A percentile compares a stretch with the other conserved stretches of the same genome.
These are phyloP conservation scores for Galeopterus variegatus DNA, from an alignment of 2,113 vertebrate species.

Conservation along the genomic window DNA sequence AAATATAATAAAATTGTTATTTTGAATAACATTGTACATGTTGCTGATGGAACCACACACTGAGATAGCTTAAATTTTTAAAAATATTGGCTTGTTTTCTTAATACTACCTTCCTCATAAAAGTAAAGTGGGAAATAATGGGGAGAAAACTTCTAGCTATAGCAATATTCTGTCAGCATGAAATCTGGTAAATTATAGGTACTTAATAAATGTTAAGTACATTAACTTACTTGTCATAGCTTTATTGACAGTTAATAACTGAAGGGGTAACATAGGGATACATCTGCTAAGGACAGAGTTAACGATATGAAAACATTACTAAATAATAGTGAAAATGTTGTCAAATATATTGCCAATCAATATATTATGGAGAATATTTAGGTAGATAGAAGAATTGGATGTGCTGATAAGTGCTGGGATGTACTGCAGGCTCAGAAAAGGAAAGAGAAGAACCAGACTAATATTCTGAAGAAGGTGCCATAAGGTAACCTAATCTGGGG, in stretches of 20 bases:
- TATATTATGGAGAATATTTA: neutral
- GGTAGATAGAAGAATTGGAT: neutral
- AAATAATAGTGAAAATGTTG: constrained; percentile 36
- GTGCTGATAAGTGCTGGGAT: neutral
- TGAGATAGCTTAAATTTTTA: constrained; percentile 61
- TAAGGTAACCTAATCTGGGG: neutral
- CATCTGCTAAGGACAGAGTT: neutral
- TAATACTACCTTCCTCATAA: constrained; percentile 49
- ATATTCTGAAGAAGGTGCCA: neutral
- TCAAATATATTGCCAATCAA: neutral
- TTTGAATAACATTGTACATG: constrained; percentile 63
- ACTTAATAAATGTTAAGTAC: neutral
- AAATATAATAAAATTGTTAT: constrained; percentile 62
- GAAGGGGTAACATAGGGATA: neutral
- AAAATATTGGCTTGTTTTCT: constrained; percentile 63
- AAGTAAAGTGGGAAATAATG: constrained; percentile 11
- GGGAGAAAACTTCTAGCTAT: neutral
- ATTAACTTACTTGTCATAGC: neutral
- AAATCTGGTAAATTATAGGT: neutral
- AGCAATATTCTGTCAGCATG: neutral
- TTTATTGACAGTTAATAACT: constrained; percentile 20
- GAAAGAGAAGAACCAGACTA: neutral
- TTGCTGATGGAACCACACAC: constrained; percentile 61
- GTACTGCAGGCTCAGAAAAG: neutral
- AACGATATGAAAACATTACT: constrained; percentile 17